Conservation (phyloP, 2,113 vertebrate species). For the Vidua chalybeata region DNA sequence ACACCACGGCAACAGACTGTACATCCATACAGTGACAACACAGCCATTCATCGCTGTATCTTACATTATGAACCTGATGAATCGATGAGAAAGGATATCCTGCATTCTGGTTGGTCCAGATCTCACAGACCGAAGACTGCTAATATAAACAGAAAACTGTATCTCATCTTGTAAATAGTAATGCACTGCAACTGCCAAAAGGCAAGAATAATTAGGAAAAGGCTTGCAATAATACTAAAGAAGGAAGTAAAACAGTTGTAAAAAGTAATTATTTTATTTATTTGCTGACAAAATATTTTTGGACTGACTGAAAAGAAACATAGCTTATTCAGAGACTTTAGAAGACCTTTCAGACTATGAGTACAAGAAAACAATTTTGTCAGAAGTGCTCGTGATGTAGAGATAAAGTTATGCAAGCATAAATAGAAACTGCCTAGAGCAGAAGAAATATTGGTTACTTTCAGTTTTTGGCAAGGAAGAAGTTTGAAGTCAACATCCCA, state of each 20-base stretch:
- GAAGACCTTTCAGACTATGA: conserved; percentile 16
- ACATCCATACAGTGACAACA: conserved; percentile 71
- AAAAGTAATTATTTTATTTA: conserved; percentile 42
- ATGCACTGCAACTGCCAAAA: conserved; percentile 66
- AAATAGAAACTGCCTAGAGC: neutral
- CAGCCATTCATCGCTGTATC: conserved; percentile 65
- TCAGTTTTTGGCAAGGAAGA: neutral
- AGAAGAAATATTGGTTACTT: conserved; percentile 9
- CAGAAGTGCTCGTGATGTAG: conserved; percentile 3
- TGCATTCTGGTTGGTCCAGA: conserved; percentile 85
- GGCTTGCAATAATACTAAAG: conserved; percentile 45
- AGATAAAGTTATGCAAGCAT: conserved; percentile 24
- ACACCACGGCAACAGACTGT: conserved; percentile 72
- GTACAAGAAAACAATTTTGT: conserved; percentile 48
- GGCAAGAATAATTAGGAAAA: conserved; percentile 59
- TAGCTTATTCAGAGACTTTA: conserved; percentile 8
- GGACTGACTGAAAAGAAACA: conserved; percentile 15
- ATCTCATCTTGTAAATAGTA: conserved; percentile 80
- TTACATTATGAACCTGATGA: conserved; percentile 86
- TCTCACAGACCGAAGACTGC: conserved; percentile 85
- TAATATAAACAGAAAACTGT: conserved; percentile 84
- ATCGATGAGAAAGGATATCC: conserved; percentile 85
- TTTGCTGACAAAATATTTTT: conserved; percentile 57
- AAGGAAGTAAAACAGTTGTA: conserved; percentile 46
- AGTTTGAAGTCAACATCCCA: neutral